These are phyloP conservation scores for Leucophenga varia DNA, from an alignment of 1,140 invertebrate species.

Conservation along the genomic window DNA sequence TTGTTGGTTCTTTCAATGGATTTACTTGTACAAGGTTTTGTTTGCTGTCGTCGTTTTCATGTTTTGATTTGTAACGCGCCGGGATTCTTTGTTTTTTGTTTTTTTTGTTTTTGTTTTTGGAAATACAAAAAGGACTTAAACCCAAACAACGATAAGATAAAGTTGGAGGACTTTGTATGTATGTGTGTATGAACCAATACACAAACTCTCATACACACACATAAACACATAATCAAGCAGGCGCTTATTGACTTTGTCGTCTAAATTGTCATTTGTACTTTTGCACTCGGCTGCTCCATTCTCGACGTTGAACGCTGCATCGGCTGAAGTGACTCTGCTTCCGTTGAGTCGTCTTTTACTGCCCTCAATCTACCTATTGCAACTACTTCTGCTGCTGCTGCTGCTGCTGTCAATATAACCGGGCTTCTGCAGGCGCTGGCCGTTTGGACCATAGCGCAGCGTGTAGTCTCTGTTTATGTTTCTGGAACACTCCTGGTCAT, in stretches of 20 bases:
- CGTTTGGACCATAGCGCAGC: slow-evolving; percentile 29
- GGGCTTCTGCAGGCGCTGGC: neutral
- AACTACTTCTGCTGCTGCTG: slow-evolving; percentile 15
- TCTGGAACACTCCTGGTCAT: slow-evolving; percentile 36
- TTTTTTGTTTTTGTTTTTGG: too few species aligned
- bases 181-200: too few species aligned
- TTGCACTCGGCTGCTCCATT: too few species aligned
- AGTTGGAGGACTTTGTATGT: too few species aligned
- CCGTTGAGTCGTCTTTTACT: too few species aligned
- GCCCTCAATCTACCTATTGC: too few species aligned
- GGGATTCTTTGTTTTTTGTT: slow-evolving; percentile 45
- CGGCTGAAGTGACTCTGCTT: too few species aligned
- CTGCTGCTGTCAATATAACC: slow-evolving; percentile 16
- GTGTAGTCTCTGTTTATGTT: slow-evolving; percentile 45
- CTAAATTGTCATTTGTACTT: slow-evolving; percentile 37
- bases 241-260: slow-evolving; percentile 49
- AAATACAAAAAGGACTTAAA: too few species aligned
- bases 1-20: slow-evolving; percentile 41
- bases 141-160: too few species aligned
- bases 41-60: slow-evolving; percentile 46
- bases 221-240: slow-evolving; percentile 35
- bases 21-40: slow-evolving; percentile 47
- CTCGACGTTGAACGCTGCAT: too few species aligned
- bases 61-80: slow-evolving; percentile 50
- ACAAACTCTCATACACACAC: slow-evolving; percentile 15